Evolutionary conservation across 1,140 invertebrate species (phyloP), one percentile per base, ranked within the genome.

Genomic region (Carcinoscorpius rotundicauda): DNA sequence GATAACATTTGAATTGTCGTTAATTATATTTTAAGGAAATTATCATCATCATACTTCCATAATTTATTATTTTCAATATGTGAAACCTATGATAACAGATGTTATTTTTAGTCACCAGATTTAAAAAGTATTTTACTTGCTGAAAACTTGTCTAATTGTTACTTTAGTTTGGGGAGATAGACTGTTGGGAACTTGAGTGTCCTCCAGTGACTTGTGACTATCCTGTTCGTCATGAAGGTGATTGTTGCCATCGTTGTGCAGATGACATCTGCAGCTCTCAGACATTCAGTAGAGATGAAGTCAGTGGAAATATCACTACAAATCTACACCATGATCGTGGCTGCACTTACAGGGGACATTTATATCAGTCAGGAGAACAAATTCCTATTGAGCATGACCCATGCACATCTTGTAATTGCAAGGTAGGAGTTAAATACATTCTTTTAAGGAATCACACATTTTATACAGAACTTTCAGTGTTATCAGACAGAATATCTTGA

Each of bases 171-270:
- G 89, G 90, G 58, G 88, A 93, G 79, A 84, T 90, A 65, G 89
- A 92, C 78, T 94, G 90, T 75, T 92, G 88, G 88, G 84, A 87
- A 71, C 81, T 89, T 74, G 85, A 89, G 72, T 93, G 91, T 80
- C 88, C 89, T 66, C 83, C 82, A 49, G 76, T 85, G 51, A 79
- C 81, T 48, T 88, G 88, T 79, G 75, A 82, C 68, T 81, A 85
- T 72, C 81, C 85, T 52, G 76, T 89, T 63, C 82, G 82, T 71
- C 75, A 79, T 62, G 77, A 81, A 29, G 82, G 82, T 8, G 84
- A 87, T 73, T 86, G 86, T 77, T 87, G 87, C 76, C 82, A 83
- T 11, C 80, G 84, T 53, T 88, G 86, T 74, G 79, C 81, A 57
- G 83, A 83, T 65, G 85, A 86, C 74, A 81, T 77, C 3, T 80